A percentile compares a stretch with the other conserved stretches of the same genome.
phyloP scores from a whole-genome alignment of 2,888 invertebrate genomes.

The Eupeodes luniger region DNA sequence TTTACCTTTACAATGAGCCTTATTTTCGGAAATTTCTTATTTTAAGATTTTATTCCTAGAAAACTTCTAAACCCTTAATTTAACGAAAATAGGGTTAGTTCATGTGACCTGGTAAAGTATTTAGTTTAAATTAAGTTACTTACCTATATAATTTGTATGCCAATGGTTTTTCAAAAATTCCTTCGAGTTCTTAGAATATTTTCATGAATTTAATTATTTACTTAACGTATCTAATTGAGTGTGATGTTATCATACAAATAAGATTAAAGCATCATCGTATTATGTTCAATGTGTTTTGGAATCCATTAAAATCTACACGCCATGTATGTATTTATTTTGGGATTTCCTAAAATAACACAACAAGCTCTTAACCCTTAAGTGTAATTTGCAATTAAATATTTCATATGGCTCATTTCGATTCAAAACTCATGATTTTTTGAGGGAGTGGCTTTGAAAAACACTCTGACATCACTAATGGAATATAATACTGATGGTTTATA shows the following conservation, averaged over 20 bases:
- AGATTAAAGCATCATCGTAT: background rate
- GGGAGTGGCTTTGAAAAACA: background rate
- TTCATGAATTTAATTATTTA: no score
- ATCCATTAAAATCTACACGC: background rate
- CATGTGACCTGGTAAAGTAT: no score
- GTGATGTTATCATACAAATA: background rate
- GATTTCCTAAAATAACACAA: conserved; percentile 9
- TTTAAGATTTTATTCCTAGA: no score
- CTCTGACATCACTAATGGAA: conserved; percentile 15
- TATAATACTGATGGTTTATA: background rate
- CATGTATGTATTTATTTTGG: background rate
- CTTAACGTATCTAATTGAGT: no score
- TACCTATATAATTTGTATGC: no score
- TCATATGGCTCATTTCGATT: background rate
- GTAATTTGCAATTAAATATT: conserved; percentile 12
- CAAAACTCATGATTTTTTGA: background rate
- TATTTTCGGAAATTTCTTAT: no score
- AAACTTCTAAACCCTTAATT: no score
- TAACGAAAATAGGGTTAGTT: no score
- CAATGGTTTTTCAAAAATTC: no score
- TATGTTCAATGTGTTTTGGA: conserved; percentile 1
- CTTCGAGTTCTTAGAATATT: no score
- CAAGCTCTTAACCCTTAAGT: background rate
- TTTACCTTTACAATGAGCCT: no score
- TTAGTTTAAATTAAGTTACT: no score